Evolutionary conservation across 2,113 vertebrate species (phyloP).

Genomic region (Anthoscopus minutus): DNA sequence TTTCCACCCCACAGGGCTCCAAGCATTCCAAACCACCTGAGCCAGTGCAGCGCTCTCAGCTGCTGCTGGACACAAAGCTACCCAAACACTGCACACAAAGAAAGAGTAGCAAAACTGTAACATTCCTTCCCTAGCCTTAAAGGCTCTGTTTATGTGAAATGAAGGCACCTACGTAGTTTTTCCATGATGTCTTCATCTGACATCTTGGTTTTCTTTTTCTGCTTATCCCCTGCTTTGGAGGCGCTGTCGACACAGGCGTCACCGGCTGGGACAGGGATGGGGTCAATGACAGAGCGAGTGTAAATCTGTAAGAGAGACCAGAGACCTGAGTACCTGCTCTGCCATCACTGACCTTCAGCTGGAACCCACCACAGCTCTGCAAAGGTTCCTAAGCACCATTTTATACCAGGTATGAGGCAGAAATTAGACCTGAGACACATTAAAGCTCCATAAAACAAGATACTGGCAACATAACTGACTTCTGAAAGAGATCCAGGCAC

Average conservation of each 20-base stretch:
- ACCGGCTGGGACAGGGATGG: conserved; percentile 80
- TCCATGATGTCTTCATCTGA: conserved; percentile 98
- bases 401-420: neutral
- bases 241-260: conserved; percentile 77
- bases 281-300: conserved; percentile 93
- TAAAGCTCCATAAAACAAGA: neutral
- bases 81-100: neutral
- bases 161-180: conserved; percentile 84
- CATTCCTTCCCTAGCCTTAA: neutral
- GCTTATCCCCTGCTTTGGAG: conserved; percentile 82
- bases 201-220: conserved; percentile 97
- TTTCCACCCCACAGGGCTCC: neutral
- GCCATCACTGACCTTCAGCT: neutral
- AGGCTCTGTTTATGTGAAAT: neutral
- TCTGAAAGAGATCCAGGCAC: neutral
- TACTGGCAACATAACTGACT: neutral
- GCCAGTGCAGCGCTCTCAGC: neutral
- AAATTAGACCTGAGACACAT: neutral
- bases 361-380: neutral
- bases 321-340: neutral
- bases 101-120: neutral
- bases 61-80: neutral
- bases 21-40: neutral
- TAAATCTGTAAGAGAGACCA: conserved; percentile 76
- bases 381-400: neutral